phyloP scores from a whole-genome alignment of 2,113 vertebrate genomes.

The Toxotes jaculatrix region DNA sequence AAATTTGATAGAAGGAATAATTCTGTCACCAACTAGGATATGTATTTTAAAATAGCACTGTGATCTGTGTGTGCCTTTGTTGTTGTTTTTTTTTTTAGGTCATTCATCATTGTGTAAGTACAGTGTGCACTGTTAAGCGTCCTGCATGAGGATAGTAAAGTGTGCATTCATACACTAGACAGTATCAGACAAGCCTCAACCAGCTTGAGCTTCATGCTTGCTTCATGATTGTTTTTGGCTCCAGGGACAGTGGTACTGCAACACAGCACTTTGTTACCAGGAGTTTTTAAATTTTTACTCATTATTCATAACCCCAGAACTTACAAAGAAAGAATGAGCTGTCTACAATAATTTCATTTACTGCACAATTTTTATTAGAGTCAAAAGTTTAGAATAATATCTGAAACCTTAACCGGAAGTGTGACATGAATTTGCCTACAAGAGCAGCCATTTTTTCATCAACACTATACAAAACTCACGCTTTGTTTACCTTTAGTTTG shows the following conservation, averaged over 20 bases:
- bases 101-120: constrained; percentile 1
- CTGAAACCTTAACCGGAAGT: neutral
- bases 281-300: too few species aligned
- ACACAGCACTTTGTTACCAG: neutral
- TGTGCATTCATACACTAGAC: neutral
- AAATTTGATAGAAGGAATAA: constrained; percentile 29
- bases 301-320: too few species aligned
- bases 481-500: constrained; percentile 25
- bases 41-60: constrained; percentile 4
- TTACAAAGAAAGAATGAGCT: too few species aligned
- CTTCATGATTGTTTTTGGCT: neutral
- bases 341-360: too few species aligned
- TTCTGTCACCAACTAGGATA: neutral
- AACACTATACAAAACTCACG: neutral
- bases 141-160: too few species aligned
- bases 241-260: neutral
- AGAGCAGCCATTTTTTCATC: neutral
- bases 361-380: too few species aligned
- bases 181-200: neutral
- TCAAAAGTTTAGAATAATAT: too few species aligned
- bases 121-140: too few species aligned
- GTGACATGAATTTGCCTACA: neutral
- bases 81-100: neutral
- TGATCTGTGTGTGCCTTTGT: neutral
- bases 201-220: neutral